Percentiles rank a stretch among this genome's conserved stretches.
Evolutionary conservation across 2,888 invertebrate genomes (phyloP).

Genomic region (Fragum whitleyi): DNA sequence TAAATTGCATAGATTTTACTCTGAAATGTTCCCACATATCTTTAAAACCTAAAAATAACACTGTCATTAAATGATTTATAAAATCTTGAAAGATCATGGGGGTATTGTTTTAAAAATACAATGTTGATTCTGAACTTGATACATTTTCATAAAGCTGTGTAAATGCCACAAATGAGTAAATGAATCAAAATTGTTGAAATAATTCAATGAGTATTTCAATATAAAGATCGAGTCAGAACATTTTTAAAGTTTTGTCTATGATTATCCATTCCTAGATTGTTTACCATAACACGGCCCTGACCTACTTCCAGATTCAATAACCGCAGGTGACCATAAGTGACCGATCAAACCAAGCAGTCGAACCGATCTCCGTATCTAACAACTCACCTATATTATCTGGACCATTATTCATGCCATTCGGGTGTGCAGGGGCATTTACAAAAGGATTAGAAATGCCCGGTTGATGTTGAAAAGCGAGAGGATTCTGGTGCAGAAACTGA

Average conservation of each 20-base stretch:
- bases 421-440: conserved; percentile 62
- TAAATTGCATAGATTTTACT: too few species aligned
- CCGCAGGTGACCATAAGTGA: conserved; percentile 6
- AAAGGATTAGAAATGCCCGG: conserved; percentile 62
- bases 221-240: too few species aligned
- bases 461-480: conserved; percentile 66
- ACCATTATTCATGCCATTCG: conserved; percentile 61
- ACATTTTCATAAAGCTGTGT: too few species aligned
- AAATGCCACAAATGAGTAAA: too few species aligned
- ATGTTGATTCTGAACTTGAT: too few species aligned
- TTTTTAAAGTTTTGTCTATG: not conserved
- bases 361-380: not conserved
- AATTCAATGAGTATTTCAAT: too few species aligned
- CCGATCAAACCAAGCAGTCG: not conserved
- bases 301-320: not conserved
- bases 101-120: too few species aligned
- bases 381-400: conserved; percentile 71
- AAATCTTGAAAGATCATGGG: too few species aligned
- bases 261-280: not conserved
- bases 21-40: too few species aligned
- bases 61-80: too few species aligned
- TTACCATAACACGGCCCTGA: not conserved
- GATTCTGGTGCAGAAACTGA: conserved; percentile 79
- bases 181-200: too few species aligned
- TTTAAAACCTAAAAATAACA: too few species aligned